Base-by-base conservation (phyloP, 2,113 vertebrate genomes). In the Arothron firmamentum region DNA sequence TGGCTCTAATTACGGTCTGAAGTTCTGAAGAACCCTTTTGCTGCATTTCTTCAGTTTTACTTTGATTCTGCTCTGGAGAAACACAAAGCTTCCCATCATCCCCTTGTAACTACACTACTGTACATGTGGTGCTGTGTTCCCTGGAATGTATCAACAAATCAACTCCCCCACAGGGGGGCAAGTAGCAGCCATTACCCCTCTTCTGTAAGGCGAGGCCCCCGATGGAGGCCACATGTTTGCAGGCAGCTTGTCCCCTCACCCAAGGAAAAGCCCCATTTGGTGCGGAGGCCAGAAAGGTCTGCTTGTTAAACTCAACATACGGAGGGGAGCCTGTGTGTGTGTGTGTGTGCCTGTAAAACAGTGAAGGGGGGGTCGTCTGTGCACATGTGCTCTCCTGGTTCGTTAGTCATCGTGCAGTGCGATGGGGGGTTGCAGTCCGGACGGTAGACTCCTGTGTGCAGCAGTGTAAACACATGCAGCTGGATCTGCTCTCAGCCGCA, bases 141-240 rank as follows among this genome's bases (percentile, higher is more conserved):
- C 1, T 34, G 56, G 52, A 3, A 34, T 77, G 77, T 79, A 83
- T 87, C 85, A 81, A 58, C 75, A 17, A 57, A 74, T 84, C 75
- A 63, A 12, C 23, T 19, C 55, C 68, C 34, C 53, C 6, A 28
- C 4, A 63, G 54, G 41, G 23, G 49, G 78, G 58, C 59, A 59
- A 18, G 28, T 0, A 48, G 58, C 48, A n/a, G 4, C 57, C 9
- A n/a, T 59, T 64, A 46, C 16, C 49, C 51, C 56, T 69, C 19
- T 20, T 51, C 43, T 61, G 46, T 28, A 43, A 38, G 21, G 19
- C 1, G 77, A 41, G 63, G 85, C 77, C 81, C 62, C 80, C 58
- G 73, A 60, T 49, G 64, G 42, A 1, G 0, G 63, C 74, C 78
- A 78, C 80, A 77, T 79, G 76, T 72, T 65, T 58, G 23, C 67